Conservation (phyloP, 1,140 invertebrate genomes). For the Reticulitermes speratus region DNA sequence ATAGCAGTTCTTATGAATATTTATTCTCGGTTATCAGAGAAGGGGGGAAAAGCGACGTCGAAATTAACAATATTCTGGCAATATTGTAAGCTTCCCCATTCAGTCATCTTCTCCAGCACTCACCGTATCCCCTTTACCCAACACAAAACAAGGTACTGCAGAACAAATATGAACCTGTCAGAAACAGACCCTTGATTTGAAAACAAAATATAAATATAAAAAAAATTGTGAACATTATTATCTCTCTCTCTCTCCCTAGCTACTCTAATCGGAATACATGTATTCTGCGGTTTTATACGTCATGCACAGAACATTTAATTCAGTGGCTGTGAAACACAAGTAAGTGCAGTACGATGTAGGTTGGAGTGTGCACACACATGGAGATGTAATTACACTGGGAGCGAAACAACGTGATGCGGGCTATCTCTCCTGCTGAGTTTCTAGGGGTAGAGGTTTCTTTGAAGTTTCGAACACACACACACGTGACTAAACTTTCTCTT, state of each 20-base stretch:
- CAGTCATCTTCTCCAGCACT: not conserved
- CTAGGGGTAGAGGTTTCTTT: constrained; percentile 4
- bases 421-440: not conserved
- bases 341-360: not conserved
- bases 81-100: not conserved
- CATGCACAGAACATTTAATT: constrained; percentile 4
- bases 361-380: not conserved
- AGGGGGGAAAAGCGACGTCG: too few relatives aligned
- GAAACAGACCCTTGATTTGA: not conserved
- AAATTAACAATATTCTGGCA: not conserved
- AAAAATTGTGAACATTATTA: not conserved
- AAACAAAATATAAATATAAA: not conserved
- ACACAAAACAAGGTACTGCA: not conserved
- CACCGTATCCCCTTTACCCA: not conserved
- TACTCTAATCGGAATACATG: not conserved
- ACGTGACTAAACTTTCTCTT: not conserved
- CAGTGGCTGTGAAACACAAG: not conserved
- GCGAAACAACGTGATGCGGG: constrained; percentile 12
- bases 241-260: not conserved
- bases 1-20: too few relatives aligned
- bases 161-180: constrained; percentile 1
- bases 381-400: not conserved
- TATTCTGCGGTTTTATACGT: constrained; percentile 3
- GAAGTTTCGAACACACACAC: not conserved
- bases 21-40: too few relatives aligned